Percentiles rank a stretch among this genome's conserved stretches.
Conservation (phyloP, 2,888 invertebrate genomes). For the Pocota personata region DNA sequence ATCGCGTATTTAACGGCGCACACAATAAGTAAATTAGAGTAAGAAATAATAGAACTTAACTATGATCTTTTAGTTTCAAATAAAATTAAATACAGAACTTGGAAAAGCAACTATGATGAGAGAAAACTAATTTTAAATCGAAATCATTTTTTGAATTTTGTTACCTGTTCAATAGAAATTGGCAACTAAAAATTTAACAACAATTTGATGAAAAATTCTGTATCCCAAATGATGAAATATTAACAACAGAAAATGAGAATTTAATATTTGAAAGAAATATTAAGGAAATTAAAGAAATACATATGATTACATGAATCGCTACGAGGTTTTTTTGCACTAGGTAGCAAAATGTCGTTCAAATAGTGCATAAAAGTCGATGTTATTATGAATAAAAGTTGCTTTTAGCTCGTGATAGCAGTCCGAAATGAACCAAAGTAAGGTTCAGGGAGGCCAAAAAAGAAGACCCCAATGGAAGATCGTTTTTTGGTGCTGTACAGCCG, state of each 20-base stretch:
- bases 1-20: background rate
- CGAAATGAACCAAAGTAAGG: too few relatives aligned
- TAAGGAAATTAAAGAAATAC: background rate
- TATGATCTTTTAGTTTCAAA: slow-evolving; percentile 16
- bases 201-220: slow-evolving; percentile 19
- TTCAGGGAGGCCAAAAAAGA: too few relatives aligned
- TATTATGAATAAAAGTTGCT: too few relatives aligned
- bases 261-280: background rate
- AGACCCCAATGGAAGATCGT: too few relatives aligned
- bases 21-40: background rate
- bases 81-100: slow-evolving; percentile 15
- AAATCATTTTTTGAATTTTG: slow-evolving; percentile 25
- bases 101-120: slow-evolving; percentile 34
- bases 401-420: too few relatives aligned
- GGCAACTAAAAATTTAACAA: slow-evolving; percentile 14
- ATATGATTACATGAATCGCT: too few relatives aligned
- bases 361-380: too few relatives aligned
- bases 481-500: too few relatives aligned
- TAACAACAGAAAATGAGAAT: background rate
- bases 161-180: slow-evolving; percentile 14
- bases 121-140: slow-evolving; percentile 12
- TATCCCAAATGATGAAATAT: slow-evolving; percentile 14
- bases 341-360: too few relatives aligned
- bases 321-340: too few relatives aligned
- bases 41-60: slow-evolving; percentile 23